phyloP scores from a whole-genome alignment of 2,888 invertebrate genomes.

The Chaetogeoica ovagalla region DNA sequence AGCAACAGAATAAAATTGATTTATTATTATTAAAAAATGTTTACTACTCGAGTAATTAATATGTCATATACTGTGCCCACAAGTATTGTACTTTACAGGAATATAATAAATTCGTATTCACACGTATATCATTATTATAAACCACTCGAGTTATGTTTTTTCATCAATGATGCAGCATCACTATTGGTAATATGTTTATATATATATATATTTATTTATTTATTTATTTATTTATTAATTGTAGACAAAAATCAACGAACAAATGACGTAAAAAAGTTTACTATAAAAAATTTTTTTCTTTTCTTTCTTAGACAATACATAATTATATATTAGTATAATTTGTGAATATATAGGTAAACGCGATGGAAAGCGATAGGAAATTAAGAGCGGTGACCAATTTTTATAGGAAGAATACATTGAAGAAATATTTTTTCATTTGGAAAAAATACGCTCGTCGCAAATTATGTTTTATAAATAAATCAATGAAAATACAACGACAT shows the following conservation, averaged over 20 bases:
- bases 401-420: constrained; percentile 6
- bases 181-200: no score
- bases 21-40: no score
- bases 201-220: no score
- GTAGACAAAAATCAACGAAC: neutral
- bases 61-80: no score
- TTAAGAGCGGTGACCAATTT: constrained; percentile 8
- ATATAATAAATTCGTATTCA: no score
- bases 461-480: neutral
- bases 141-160: no score
- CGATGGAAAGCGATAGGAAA: constrained; percentile 30
- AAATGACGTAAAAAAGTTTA: neutral
- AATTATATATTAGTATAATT: neutral
- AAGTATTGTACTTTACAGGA: no score
- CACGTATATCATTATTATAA: no score
- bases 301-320: neutral
- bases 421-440: constrained; percentile 22
- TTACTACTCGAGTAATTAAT: no score
- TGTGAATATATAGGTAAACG: neutral
- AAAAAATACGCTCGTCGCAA: neutral
- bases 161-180: no score
- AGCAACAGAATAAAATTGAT: no score
- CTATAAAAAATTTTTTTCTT: neutral
- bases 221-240: neutral
- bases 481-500: neutral